Evolutionary conservation across 1,140 invertebrate genomes (phyloP).

Genomic region (Potamilus streckersoni): DNA sequence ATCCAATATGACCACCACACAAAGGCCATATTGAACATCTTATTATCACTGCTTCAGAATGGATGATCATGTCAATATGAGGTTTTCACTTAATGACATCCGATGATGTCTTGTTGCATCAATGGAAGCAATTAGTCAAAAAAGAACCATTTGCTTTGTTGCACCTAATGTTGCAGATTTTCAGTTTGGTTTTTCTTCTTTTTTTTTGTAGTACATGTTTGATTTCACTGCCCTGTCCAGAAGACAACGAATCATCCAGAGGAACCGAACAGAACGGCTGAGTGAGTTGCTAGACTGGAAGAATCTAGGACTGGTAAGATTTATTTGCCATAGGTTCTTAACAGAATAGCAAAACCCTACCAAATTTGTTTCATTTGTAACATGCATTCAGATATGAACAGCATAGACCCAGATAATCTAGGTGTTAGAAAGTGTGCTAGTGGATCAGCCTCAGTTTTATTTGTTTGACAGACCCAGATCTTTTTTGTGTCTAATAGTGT

Average conservation of each 20-base stretch:
- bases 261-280: constrained; percentile 96
- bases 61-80: no score
- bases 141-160: not conserved
- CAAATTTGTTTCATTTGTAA: not conserved
- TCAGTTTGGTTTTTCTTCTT: constrained; percentile 11
- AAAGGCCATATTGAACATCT: no score
- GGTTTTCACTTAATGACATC: no score
- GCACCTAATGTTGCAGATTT: not conserved
- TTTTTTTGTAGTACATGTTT: constrained; percentile 78
- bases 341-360: not conserved
- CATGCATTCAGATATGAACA: constrained; percentile 31
- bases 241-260: constrained; percentile 96
- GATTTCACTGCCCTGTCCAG: constrained; percentile 93
- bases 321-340: not conserved
- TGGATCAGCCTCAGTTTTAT: no score
- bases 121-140: not conserved
- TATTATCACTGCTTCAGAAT: no score
- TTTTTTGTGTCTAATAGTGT: no score
- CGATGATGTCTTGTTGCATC: no score
- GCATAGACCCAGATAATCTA: no score
- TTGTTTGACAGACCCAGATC: no score
- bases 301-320: constrained; percentile 90
- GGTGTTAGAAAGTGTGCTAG: no score
- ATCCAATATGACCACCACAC: no score
- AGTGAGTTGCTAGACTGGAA: constrained; percentile 99